phyloP scores from a whole-genome alignment of 2,888 invertebrate species.

The Steinernema scapterisci region DNA sequence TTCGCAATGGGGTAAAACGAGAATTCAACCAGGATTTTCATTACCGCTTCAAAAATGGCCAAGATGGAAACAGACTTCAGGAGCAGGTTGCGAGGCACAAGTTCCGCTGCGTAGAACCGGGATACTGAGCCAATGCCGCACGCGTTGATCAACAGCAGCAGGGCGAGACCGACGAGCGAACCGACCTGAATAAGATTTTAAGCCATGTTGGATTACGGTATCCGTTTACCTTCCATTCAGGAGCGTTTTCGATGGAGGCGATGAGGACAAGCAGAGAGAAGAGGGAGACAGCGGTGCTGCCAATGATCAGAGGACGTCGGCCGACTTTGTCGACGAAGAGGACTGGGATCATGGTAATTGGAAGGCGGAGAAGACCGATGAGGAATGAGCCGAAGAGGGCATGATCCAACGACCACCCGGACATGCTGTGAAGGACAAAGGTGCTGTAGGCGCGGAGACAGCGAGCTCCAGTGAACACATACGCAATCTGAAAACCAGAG shows the following conservation, averaged over 20 bases:
- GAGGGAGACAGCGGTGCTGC: slow-evolving; percentile 43
- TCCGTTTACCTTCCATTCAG: slow-evolving; percentile 38
- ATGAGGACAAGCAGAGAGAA: slow-evolving; percentile 40
- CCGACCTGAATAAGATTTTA: slow-evolving; percentile 39
- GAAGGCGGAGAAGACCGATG: slow-evolving; percentile 45
- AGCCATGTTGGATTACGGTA: background rate
- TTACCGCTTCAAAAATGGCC: slow-evolving; percentile 48
- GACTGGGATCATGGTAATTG: slow-evolving; percentile 50
- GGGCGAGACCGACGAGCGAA: slow-evolving; percentile 41
- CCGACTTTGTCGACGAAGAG: slow-evolving; percentile 52
- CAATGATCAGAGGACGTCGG: slow-evolving; percentile 47
- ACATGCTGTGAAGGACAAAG: slow-evolving; percentile 46
- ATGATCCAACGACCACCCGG: slow-evolving; percentile 43
- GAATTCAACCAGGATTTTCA: slow-evolving; percentile 52
- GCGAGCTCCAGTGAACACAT: slow-evolving; percentile 53
- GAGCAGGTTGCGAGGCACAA: slow-evolving; percentile 49
- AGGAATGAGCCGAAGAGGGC: slow-evolving; percentile 37
- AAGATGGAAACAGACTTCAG: slow-evolving; percentile 46
- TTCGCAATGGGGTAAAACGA: slow-evolving; percentile 53
- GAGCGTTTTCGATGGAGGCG: slow-evolving; percentile 40
- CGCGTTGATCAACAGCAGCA: slow-evolving; percentile 47
- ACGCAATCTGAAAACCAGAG: slow-evolving; percentile 41
- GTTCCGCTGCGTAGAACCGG: slow-evolving; percentile 51
- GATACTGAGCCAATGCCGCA: slow-evolving; percentile 51
- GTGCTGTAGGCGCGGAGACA: slow-evolving; percentile 50